Base-by-base conservation (phyloP, 2,888 invertebrate genomes). In the Hanleya hanleyi region DNA sequence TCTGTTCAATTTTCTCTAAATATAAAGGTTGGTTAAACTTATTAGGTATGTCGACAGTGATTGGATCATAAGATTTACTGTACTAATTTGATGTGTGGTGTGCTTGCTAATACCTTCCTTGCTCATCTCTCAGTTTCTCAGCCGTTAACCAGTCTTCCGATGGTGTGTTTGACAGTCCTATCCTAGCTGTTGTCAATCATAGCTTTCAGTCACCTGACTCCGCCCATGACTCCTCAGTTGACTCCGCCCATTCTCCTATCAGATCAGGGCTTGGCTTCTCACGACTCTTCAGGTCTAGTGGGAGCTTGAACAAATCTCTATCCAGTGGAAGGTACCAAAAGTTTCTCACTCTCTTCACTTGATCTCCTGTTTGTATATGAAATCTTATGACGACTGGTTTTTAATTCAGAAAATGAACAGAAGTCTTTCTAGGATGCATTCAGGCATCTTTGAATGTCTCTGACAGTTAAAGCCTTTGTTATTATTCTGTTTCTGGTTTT, bases 91-190 rank as follows among this genome's bases (percentile, higher is more conserved):
- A 26, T 57, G 5, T 7, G 15, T 57, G 57, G 57, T 57, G 57
- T 57, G 57, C 26, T 32, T 57, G 22, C 32, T 57, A 57, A 57
- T 57, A 57, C 32, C 22, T 57, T 29, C 12, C 57, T 57, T 26
- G 2, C 57, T 15, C 18, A 18, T 29, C 57, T 57, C 57, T 57
- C 57, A 57, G 57, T 57, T 57, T 22, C 15, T 15, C 57, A 57
- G 57, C 57, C 29, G 22, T 57, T 57, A 57, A 26, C 57, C 57
- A 57, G 29, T 57, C 57, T 12, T 57, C 57, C 22, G 57, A 57
- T 57, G 57, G 57, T 57, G 57, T 57, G 3, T 57, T 57, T 57
- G 57, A 57, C 57, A 57, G 57, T 32, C 57, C 57, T 29, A 29
- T 26, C 32, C 47, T 47, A 22, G n/a, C 47, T 47, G n/a, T n/a